Evolutionary conservation across 2,797 vertebrate species (phyloP).

Genomic region (Antennarius maculatus): DNA sequence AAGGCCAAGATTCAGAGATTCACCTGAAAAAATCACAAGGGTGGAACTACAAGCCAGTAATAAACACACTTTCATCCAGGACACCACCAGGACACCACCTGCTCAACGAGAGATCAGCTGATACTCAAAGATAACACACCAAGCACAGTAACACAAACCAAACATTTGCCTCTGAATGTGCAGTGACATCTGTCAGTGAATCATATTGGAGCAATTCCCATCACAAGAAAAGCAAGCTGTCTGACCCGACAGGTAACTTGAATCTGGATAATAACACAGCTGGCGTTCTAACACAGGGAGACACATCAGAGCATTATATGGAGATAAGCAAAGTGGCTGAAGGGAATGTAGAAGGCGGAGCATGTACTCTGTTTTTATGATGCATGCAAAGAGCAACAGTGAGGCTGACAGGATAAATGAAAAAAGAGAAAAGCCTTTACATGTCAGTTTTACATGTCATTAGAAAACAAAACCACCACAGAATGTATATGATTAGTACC

Average conservation of each 20-base stretch:
- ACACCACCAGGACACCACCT: not conserved
- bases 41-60: not conserved
- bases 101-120: not conserved
- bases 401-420: not conserved
- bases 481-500: conserved; percentile 72
- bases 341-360: not conserved
- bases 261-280: not conserved
- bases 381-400: not conserved
- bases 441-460: not conserved
- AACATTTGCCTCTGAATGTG: conserved; percentile 4
- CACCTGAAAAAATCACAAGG: not conserved
- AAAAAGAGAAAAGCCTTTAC: not conserved
- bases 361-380: not conserved
- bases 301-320: conserved; percentile 5
- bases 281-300: conserved; percentile 15
- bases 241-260: not conserved
- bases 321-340: not conserved
- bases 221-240: not conserved
- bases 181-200: not conserved
- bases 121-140: conserved; percentile 22
- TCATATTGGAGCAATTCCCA: too few relatives aligned
- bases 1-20: conserved; percentile 21
- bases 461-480: conserved; percentile 22
- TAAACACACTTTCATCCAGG: conserved; percentile 13
- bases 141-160: conserved; percentile 9